Evolutionary conservation across 2,888 invertebrate species (phyloP), one percentile per base, ranked within the genome.

Genomic region (Drosophila sordidapex): DNA sequence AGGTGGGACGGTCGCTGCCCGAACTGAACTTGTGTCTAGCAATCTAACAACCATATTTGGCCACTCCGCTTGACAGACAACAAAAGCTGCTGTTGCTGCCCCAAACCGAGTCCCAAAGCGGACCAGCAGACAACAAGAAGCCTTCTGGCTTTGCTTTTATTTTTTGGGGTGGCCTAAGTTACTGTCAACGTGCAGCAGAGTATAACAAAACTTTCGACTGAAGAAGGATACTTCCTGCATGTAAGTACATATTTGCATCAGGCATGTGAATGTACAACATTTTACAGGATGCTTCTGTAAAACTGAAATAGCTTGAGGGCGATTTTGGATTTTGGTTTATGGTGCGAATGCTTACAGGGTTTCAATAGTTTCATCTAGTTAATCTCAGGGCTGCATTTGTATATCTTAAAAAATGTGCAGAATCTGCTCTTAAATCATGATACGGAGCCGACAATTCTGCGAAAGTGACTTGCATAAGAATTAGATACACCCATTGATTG

Each of bases 31-130:
- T 48, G 76, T 77, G 80, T 75, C 78, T 69, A 51, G 75, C 76
- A 82, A 81, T 79, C 86, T 87, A 87, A 87, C 87, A 87, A 85
- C 89, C 89, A 87, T 87, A 89, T 87, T 87, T 89, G 87, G 87
- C 82, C 89, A 89, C 87, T 87, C 83, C 58, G 74, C 75, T 83
- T 88, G 86, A 88, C 83, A 83, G 88, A 85, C 85, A 87, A 85
- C 88, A 83, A 85, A 87, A 83, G 80, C 72, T 69, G 57, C 31
- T 40, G 31, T 40, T 18, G 36, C 36, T 38, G 74, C 60, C 76
- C 65, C 58, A 43, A 59, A 57, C 66, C 59, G 35, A 27, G 36
- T 62, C 66, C 67, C 74, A 68, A 65, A 63, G 51, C 58, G 74
- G 64, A 79, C 61, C 68, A 60, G 64, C 74, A 67, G 58, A 66